Percentiles rank a stretch among this genome's conserved stretches.
Evolutionary conservation across 2,797 vertebrate genomes (phyloP).

Genomic region (Neosilurus hyrtlii): DNA sequence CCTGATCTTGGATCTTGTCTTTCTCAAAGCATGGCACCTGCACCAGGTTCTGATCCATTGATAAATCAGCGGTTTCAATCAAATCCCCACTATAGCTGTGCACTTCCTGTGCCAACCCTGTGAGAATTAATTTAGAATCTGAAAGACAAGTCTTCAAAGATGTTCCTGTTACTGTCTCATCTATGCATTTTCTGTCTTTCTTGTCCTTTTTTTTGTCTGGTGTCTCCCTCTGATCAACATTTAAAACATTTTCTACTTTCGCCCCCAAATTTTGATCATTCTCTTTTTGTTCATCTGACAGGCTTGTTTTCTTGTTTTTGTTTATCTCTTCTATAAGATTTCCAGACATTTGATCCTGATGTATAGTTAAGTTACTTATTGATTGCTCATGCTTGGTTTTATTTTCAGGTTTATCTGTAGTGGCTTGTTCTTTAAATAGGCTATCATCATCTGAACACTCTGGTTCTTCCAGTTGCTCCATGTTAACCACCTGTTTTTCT

Average conservation of each 20-base stretch:
- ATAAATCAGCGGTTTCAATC: constrained; percentile 21
- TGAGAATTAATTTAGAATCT: constrained; percentile 39
- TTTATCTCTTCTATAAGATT: neutral
- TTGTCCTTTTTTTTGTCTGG: constrained; percentile 48
- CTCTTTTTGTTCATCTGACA: constrained; percentile 34
- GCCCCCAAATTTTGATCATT: constrained; percentile 41
- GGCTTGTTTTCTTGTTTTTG: constrained; percentile 27
- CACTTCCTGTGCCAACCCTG: constrained; percentile 22
- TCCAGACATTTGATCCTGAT: neutral
- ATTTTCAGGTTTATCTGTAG: constrained; percentile 11
- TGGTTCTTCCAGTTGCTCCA: neutral
- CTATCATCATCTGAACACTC: constrained; percentile 16
- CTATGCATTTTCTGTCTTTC: constrained; percentile 23
- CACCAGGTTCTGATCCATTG: constrained; percentile 25
- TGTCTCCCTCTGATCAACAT: neutral
- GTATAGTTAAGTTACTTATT: neutral
- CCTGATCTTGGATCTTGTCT: constrained; percentile 42
- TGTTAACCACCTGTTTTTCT: neutral
- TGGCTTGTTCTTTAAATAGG: constrained; percentile 5
- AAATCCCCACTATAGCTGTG: constrained; percentile 22
- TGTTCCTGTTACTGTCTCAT: constrained; percentile 23
- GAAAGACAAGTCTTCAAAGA: constrained; percentile 11
- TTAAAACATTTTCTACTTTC: constrained; percentile 17
- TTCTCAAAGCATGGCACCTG: constrained; percentile 25
- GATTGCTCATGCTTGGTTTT: constrained; percentile 3